Evolutionary conservation across 2,113 vertebrate genomes (phyloP).

Genomic region (Nycticryphes semicollaris): DNA sequence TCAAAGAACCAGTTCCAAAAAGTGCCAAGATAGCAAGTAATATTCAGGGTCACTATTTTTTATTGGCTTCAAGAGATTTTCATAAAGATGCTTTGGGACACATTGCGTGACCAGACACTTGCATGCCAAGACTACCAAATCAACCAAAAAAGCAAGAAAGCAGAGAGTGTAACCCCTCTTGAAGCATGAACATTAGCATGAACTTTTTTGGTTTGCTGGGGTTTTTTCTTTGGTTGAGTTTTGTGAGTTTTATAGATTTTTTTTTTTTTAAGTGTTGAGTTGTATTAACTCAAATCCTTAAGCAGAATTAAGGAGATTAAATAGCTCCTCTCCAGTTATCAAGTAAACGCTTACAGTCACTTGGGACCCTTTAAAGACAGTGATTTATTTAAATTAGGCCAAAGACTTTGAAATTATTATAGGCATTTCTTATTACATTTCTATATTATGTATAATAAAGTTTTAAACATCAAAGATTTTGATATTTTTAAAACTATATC

Average conservation of each 20-base stretch:
- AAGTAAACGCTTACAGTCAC: background rate
- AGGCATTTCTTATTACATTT: background rate
- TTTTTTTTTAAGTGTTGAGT: background rate
- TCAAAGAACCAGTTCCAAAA: background rate
- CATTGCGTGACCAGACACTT: fast-evolving
- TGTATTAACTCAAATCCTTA: background rate
- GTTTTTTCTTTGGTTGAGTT: background rate
- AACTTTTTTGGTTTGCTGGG: background rate
- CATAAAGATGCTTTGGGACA: background rate
- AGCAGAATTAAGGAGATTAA: background rate
- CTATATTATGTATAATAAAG: background rate
- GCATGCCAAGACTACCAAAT: background rate
- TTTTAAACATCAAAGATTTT: background rate
- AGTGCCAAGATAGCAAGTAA: background rate
- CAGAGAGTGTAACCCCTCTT: background rate
- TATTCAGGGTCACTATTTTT: background rate
- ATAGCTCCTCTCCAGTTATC: background rate
- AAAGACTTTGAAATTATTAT: background rate
- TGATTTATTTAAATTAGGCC: background rate
- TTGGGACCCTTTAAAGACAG: background rate
- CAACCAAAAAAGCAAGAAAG: background rate
- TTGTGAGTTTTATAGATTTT: background rate
- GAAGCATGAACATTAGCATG: background rate
- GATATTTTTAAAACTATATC: background rate
- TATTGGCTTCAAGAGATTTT: background rate